Percentiles rank a stretch among this genome's conserved stretches.
These are phyloP conservation scores for Tetheella fluctuosa DNA, from an alignment of 2,888 invertebrate species.

Conservation along the genomic window DNA sequence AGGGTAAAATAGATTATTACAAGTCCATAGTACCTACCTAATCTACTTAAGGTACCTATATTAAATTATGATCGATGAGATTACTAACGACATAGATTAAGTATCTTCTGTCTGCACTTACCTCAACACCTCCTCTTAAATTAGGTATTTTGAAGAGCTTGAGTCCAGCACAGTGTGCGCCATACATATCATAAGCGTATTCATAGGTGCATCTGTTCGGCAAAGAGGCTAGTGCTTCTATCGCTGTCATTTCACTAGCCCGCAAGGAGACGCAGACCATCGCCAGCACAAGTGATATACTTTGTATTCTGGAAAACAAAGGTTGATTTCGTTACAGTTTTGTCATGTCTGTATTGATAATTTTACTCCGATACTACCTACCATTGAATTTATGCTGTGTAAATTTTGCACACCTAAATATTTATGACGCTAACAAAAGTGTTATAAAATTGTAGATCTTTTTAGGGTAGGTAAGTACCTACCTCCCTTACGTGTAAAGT, in stretches of 20 bases:
- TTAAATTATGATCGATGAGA: neutral
- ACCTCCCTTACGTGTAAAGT: too few relatives aligned
- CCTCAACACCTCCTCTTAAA: constrained; percentile 82
- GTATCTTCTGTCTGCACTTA: constrained; percentile 43
- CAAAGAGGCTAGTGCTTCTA: constrained; percentile 60
- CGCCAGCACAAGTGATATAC: constrained; percentile 39
- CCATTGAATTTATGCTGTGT: too few relatives aligned
- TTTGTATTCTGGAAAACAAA: constrained; percentile 51
- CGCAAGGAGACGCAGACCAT: constrained; percentile 29
- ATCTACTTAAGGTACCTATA: neutral
- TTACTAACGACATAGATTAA: neutral
- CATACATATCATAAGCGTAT: constrained; percentile 79
- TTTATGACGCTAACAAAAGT: too few relatives aligned
- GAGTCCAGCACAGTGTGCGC: constrained; percentile 80
- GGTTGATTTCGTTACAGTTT: constrained; percentile 16
- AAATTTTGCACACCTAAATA: too few relatives aligned
- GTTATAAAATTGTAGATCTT: too few relatives aligned
- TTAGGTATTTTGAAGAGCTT: constrained; percentile 76
- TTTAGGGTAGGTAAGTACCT: too few relatives aligned
- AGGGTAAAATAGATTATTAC: neutral
- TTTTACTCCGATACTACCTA: too few relatives aligned
- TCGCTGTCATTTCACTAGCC: constrained; percentile 64
- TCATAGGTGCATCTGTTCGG: constrained; percentile 79
- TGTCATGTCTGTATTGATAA: too few relatives aligned
- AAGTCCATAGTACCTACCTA: neutral